Evolutionary conservation across 2,113 vertebrate species (phyloP).

Genomic region (Xiphorhynchus elegans): DNA sequence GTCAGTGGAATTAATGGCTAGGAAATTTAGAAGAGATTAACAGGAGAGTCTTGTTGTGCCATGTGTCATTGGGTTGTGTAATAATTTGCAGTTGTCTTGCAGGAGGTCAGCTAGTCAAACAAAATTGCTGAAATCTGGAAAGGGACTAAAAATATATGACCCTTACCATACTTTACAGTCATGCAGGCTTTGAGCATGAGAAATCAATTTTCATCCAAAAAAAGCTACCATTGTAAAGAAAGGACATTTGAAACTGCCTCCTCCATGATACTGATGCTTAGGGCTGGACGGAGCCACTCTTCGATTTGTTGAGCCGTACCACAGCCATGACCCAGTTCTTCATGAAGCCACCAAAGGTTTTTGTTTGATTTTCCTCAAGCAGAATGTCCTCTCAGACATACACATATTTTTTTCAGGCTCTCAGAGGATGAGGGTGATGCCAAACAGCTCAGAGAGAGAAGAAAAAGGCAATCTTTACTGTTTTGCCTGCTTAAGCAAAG

Average conservation of each 20-base stretch:
- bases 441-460: background rate
- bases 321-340: background rate
- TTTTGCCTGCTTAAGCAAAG: background rate
- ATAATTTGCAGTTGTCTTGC: background rate
- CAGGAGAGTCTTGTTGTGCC: background rate
- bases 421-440: background rate
- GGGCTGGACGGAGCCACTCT: background rate
- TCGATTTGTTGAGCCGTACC: background rate
- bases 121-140: background rate
- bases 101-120: background rate
- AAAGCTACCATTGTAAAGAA: background rate
- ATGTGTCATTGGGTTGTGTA: background rate
- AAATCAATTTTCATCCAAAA: background rate
- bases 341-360: background rate
- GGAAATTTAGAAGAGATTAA: constrained; percentile 24
- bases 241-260: background rate
- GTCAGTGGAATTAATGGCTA: background rate
- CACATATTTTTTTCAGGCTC: background rate
- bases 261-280: background rate
- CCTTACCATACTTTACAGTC: background rate
- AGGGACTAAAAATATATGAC: background rate
- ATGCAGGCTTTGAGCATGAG: background rate
- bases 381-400: background rate
- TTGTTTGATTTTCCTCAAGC: background rate
- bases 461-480: background rate